These are phyloP conservation scores for Cyclura pinguis DNA, from an alignment of 2,797 vertebrate species.

Conservation along the genomic window DNA sequence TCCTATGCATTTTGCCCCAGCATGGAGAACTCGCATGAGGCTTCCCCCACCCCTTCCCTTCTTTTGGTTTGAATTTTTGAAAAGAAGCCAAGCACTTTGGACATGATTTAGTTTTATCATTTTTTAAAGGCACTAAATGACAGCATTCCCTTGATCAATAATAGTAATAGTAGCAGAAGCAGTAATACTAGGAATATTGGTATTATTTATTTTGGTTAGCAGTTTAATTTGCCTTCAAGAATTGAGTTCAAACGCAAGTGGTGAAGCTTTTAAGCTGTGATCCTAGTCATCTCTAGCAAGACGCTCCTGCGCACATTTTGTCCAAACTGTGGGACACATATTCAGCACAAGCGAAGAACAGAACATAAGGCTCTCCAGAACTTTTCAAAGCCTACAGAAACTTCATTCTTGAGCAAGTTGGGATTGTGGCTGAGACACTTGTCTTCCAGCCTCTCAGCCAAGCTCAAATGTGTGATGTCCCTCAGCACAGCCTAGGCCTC, in stretches of 20 bases:
- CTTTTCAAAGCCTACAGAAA: not conserved
- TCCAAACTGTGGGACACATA: not conserved
- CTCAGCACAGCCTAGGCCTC: not conserved
- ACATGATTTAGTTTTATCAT: too few relatives aligned
- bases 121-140: not conserved
- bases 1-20: too few relatives aligned
- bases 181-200: too few relatives aligned
- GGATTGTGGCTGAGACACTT: not conserved
- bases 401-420: not conserved
- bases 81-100: not conserved
- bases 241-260: not conserved
- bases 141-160: not conserved
- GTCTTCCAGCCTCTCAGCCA: not conserved
- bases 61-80: not conserved
- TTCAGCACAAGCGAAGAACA: not conserved
- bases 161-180: too few relatives aligned
- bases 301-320: not conserved
- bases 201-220: too few relatives aligned
- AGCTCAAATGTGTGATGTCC: not conserved
- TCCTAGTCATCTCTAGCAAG: not conserved
- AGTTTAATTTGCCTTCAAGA: not conserved
- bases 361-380: not conserved
- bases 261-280: not conserved
- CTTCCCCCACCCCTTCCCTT: too few relatives aligned
- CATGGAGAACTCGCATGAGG: too few relatives aligned